phyloP scores from a whole-genome alignment of 2,888 invertebrate species.

The Xanthia togata region DNA sequence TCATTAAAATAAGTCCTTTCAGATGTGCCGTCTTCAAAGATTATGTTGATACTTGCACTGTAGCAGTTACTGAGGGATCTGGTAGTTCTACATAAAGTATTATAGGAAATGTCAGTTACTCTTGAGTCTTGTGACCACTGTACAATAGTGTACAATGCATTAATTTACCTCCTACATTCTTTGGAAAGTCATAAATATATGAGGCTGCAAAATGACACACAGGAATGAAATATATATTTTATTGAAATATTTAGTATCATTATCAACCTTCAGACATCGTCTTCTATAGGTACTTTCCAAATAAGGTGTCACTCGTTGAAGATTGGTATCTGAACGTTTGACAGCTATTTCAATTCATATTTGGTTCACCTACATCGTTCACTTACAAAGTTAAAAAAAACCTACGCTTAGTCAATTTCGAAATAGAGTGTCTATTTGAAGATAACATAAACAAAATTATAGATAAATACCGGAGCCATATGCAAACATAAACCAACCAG shows the following conservation, averaged over 20 bases:
- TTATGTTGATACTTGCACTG: slow-evolving; percentile 18
- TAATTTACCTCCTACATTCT: not conserved
- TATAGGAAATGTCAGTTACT: not conserved
- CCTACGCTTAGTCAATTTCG: slow-evolving; percentile 29
- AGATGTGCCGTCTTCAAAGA: not conserved
- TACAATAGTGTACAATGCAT: not conserved
- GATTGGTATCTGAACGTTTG: slow-evolving; percentile 19
- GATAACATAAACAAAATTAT: slow-evolving; percentile 27
- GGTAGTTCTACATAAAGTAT: not conserved
- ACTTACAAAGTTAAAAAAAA: slow-evolving; percentile 32
- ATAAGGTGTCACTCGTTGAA: slow-evolving; percentile 4
- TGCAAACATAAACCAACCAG: slow-evolving; percentile 47
- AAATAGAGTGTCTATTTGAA: slow-evolving; percentile 34
- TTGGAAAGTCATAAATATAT: not conserved
- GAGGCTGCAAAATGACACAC: not conserved
- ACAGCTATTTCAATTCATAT: slow-evolving; percentile 32
- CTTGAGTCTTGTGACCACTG: not conserved
- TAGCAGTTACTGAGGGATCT: not conserved
- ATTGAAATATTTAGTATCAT: not conserved
- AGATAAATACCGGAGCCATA: slow-evolving; percentile 15
- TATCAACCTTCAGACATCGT: not conserved
- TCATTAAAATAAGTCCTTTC: slow-evolving; percentile 40
- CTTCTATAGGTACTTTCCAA: slow-evolving; percentile 5
- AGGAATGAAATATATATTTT: slow-evolving; percentile 4
- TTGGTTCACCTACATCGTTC: slow-evolving; percentile 15